Base-by-base conservation (phyloP, 2,888 invertebrate genomes). In the Drosophila neotestacea region DNA sequence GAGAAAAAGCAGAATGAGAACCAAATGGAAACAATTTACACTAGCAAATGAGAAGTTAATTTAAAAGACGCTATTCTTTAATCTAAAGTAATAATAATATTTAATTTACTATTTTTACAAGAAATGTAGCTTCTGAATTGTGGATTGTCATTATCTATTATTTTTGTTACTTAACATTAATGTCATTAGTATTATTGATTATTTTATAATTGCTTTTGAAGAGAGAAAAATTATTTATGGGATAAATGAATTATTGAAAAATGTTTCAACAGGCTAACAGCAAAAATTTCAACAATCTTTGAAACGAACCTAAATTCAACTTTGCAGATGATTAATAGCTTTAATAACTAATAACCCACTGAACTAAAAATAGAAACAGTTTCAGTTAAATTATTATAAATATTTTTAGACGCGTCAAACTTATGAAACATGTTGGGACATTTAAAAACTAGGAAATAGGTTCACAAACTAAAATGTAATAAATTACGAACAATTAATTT, bases 341-440 rank as follows among this genome's bases (percentile, higher is more conserved):
- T 7, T 1, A 6, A 52, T 48, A 59, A 6, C 58, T 48, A 59
- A 54, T 70, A 65, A 32, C 41, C 32, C 50, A 46, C 7, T 47
- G 13, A 41, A 36, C 61, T 47, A 44, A 54, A 68, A 58, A 59
- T 58, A 59, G 46, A 28, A 32, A 55, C 13, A 27, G 6, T 11
- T 41, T 62, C 39, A 30, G 11, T 34, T 27, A 60, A 55, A 50
- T 51, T 22, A 16, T 7, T n/a, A 10, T 10, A 13, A 34, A 32
- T 64, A 54, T 65, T 65, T 51, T 65, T 32, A 4, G 4, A 28
- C 7, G 6, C 27, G 7, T 7, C 3, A 11, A n/a, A 3, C 10
- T 11, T 36, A 27, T 30, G 38, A n/a, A 30, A 27, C 13, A 27
- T 44, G 9, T 16, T 38, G 11, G 9, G 13, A 32, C 16, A 16